Evolutionary conservation across 53 echinoderm and acorn worm genomes (phyloP).

Genomic region (Paelopatides confundens): DNA sequence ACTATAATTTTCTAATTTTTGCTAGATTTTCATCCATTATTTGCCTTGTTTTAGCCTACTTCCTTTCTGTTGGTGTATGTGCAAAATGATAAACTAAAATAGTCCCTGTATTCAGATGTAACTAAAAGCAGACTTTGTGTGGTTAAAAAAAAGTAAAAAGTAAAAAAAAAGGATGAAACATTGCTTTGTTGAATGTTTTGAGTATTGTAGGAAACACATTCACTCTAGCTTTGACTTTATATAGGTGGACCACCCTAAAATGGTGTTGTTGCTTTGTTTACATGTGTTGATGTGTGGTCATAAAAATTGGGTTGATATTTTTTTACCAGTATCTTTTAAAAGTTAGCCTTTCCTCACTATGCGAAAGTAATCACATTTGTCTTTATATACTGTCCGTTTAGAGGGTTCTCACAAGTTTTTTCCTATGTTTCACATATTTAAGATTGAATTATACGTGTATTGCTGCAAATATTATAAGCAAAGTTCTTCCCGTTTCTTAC

Average conservation of each 20-base stretch:
- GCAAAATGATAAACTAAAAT: not conserved
- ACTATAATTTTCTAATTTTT: not conserved
- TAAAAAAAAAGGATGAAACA: no score
- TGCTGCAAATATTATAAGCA: slow-evolving; percentile 48
- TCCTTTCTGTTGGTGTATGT: not conserved
- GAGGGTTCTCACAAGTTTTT: slow-evolving; percentile 38
- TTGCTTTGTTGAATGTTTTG: not conserved
- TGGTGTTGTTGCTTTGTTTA: not conserved
- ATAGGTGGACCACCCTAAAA: not conserved
- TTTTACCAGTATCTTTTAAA: slow-evolving; percentile 28
- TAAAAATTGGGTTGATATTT: slow-evolving; percentile 1
- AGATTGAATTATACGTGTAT: slow-evolving; percentile 58
- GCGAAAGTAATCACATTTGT: slow-evolving; percentile 46
- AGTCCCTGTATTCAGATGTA: not conserved
- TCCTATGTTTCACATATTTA: slow-evolving; percentile 58
- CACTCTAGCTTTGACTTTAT: not conserved
- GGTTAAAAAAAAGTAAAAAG: no score
- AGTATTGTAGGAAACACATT: not conserved
- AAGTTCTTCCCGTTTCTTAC: slow-evolving; percentile 49
- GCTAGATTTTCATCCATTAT: not conserved
- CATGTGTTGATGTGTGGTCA: not conserved
- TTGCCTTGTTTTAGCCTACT: slow-evolving; percentile 4
- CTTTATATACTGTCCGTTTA: slow-evolving; percentile 40
- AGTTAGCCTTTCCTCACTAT: slow-evolving; percentile 53
- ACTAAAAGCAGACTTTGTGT: not conserved